These are phyloP conservation scores for Corticium candelabrum DNA, from an alignment of 37 sponge, comb jelly and placozoan species.

Conservation along the genomic window DNA sequence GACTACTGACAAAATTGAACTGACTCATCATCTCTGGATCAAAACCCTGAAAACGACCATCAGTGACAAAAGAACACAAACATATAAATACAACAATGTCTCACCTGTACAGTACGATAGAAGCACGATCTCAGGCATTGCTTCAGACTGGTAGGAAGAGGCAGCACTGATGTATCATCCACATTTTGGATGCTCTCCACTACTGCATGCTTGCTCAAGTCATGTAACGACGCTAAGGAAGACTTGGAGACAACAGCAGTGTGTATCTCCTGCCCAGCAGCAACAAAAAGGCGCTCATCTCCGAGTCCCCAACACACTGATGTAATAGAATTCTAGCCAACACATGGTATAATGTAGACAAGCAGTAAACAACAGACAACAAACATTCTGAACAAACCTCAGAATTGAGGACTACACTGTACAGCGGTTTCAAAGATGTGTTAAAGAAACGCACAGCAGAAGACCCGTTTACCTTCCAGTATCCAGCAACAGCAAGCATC, in stretches of 20 bases:
- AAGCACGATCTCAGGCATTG: conserved; percentile 34
- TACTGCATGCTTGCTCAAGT: conserved; percentile 36
- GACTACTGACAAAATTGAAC: conserved; percentile 43
- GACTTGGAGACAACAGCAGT: conserved; percentile 36
- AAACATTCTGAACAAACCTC: conserved; percentile 32
- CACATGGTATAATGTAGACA: no score
- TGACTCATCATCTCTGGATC: conserved; percentile 40
- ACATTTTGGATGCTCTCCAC: conserved; percentile 18
- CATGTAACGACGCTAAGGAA: conserved; percentile 60
- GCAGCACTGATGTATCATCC: conserved; percentile 36
- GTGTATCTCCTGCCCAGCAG: conserved; percentile 59
- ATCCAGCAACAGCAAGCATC: conserved; percentile 77
- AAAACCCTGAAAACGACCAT: conserved; percentile 45
- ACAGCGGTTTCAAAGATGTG: conserved; percentile 60
- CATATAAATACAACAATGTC: not conserved
- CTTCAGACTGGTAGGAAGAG: conserved; percentile 58
- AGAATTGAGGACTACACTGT: conserved; percentile 59
- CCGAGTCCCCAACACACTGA: conserved; percentile 76
- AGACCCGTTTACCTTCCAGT: conserved; percentile 50
- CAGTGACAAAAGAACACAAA: not conserved
- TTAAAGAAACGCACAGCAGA: conserved; percentile 76
- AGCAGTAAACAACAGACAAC: no score
- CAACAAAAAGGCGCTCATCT: conserved; percentile 64
- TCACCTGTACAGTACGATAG: conserved; percentile 52
- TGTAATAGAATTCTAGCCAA: conserved; percentile 67